Percentiles rank a stretch among this genome's conserved stretches.
Evolutionary conservation across 2,113 vertebrate genomes (phyloP).

Genomic region (Agapornis roseicollis): DNA sequence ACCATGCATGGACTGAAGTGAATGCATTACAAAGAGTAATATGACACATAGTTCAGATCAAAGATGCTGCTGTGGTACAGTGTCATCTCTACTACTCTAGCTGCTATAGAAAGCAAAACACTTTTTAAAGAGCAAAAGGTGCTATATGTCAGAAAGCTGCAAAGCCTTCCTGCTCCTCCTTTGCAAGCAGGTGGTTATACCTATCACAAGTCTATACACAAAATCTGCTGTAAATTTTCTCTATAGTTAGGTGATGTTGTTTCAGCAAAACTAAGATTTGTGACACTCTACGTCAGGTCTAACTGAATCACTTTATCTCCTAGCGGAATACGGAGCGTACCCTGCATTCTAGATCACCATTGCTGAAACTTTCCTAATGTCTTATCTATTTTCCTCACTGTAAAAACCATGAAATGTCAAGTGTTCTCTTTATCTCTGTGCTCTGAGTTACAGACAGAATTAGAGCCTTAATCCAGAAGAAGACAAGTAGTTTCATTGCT

Average conservation of each 20-base stretch:
- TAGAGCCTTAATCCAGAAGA: neutral
- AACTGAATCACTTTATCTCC: neutral
- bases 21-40: neutral
- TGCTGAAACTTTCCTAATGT: neutral
- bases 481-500: neutral
- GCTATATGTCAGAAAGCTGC: neutral
- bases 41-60: constrained; percentile 33
- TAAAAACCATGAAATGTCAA: neutral
- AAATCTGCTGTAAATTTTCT: neutral
- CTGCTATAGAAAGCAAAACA: neutral
- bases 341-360: neutral
- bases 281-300: neutral
- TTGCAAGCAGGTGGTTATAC: neutral
- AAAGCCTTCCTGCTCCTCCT: neutral
- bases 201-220: neutral
- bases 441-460: neutral
- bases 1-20: neutral
- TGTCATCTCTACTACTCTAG: neutral
- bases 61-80: constrained; percentile 4
- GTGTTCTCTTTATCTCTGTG: neutral
- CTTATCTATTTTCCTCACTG: neutral
- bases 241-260: neutral
- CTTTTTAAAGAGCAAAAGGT: neutral
- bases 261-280: neutral
- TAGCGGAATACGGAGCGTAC: neutral